phyloP scores from a whole-genome alignment of 2,113 vertebrate genomes.

The Solea senegalensis region DNA sequence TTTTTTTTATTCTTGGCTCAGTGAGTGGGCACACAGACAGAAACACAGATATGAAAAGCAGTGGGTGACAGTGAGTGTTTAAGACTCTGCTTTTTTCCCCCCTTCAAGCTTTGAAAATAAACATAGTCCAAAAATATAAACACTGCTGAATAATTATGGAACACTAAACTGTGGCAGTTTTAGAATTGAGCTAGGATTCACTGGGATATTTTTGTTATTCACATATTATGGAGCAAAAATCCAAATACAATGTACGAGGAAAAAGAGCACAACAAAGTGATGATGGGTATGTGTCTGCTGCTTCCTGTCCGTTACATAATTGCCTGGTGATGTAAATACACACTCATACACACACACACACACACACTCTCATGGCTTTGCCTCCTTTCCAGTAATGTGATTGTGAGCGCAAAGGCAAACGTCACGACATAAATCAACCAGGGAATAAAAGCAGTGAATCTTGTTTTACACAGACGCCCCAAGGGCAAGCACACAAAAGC shows the following conservation, averaged over 20 bases:
- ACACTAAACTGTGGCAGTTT: too few species aligned
- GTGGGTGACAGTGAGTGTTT: too few species aligned
- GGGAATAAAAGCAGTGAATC: constrained; percentile 63
- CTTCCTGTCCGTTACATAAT: neutral
- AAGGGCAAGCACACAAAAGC: constrained; percentile 52
- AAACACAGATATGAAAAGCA: neutral
- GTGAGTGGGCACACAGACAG: neutral
- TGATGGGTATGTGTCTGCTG: constrained; percentile 1
- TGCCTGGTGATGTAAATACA: constrained; percentile 18
- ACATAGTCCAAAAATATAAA: too few species aligned
- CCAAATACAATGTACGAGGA: neutral
- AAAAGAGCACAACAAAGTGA: neutral
- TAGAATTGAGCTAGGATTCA: too few species aligned
- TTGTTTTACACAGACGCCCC: constrained; percentile 48
- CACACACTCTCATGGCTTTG: constrained; percentile 11
- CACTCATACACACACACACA: neutral
- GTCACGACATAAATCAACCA: constrained; percentile 73
- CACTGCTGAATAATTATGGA: too few species aligned
- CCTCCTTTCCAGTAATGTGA: constrained; percentile 63
- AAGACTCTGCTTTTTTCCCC: too few species aligned
- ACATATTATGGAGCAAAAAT: neutral
- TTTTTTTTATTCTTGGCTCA: constrained; percentile 5
- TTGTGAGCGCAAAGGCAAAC: constrained; percentile 67
- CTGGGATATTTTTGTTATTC: too few species aligned
- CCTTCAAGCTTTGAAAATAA: too few species aligned